These are phyloP conservation scores for Channallabes apus DNA, from an alignment of 2,797 vertebrate genomes.

Conservation along the genomic window DNA sequence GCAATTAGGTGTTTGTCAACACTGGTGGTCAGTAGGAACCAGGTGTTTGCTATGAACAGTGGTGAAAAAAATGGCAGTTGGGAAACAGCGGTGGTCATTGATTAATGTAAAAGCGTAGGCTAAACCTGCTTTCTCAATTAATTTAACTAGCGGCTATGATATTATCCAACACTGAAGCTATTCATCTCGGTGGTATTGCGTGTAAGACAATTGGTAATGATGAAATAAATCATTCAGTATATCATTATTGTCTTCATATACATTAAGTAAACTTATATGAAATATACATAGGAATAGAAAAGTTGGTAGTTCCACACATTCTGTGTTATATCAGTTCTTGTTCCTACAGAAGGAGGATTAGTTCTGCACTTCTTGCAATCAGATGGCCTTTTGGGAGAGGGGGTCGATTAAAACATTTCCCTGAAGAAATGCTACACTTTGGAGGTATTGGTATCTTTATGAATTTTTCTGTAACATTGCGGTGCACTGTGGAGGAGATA, in stretches of 20 bases:
- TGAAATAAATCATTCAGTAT: not conserved
- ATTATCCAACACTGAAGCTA: not conserved
- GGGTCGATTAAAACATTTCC: not conserved
- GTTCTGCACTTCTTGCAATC: not conserved
- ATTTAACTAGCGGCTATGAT: not conserved
- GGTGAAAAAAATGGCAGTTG: too few species aligned
- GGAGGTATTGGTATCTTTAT: not conserved
- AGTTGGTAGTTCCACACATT: not conserved
- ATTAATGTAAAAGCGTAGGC: too few species aligned
- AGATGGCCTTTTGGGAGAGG: not conserved
- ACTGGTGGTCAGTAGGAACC: too few species aligned
- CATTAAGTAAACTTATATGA: too few species aligned
- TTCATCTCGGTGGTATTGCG: not conserved
- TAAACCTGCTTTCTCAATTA: not conserved
- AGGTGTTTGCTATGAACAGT: too few species aligned
- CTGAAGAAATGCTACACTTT: not conserved
- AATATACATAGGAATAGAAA: not conserved
- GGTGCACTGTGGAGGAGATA: not conserved
- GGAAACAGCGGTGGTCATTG: too few species aligned
- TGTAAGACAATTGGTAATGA: not conserved
- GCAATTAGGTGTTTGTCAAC: too few species aligned
- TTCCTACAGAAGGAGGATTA: not conserved
- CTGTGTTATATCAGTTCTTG: not conserved
- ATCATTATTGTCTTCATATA: too few species aligned
- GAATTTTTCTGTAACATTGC: not conserved